These are phyloP conservation scores for Pachliopta kotzebuea DNA, from an alignment of 2,888 invertebrate genomes.

Conservation along the genomic window DNA sequence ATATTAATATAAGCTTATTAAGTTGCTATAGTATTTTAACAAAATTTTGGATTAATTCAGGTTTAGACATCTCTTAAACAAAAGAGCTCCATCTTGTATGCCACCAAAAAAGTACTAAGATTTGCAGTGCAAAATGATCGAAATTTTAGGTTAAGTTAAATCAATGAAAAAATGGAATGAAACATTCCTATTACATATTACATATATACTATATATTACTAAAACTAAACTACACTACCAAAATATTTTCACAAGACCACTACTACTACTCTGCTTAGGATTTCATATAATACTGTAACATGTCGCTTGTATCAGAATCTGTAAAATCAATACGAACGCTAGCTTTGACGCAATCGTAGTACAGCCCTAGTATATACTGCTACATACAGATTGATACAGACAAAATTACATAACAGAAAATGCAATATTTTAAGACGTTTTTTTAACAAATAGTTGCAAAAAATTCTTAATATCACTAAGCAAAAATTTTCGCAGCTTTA, in stretches of 20 bases:
- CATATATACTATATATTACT: no score
- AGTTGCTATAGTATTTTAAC: background rate
- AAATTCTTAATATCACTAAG: background rate
- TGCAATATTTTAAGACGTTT: background rate
- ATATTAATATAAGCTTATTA: no score
- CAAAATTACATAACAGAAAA: background rate
- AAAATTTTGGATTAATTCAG: background rate
- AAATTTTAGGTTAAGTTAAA: no score
- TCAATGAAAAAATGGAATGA: no score
- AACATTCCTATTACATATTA: no score
- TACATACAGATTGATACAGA: background rate
- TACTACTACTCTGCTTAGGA: background rate
- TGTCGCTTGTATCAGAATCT: background rate
- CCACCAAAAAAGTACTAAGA: background rate
- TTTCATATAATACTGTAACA: background rate
- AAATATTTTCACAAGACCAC: background rate
- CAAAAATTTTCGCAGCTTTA: background rate
- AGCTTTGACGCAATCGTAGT: background rate
- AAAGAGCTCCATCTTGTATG: background rate
- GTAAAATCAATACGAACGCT: conserved; percentile 1
- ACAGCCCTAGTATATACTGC: background rate
- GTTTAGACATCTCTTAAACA: background rate
- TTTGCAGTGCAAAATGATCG: no score
- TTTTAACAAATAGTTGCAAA: background rate
- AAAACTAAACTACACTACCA: background rate